phyloP scores from a whole-genome alignment of 2,888 invertebrate genomes.

The Thyatira batis region DNA sequence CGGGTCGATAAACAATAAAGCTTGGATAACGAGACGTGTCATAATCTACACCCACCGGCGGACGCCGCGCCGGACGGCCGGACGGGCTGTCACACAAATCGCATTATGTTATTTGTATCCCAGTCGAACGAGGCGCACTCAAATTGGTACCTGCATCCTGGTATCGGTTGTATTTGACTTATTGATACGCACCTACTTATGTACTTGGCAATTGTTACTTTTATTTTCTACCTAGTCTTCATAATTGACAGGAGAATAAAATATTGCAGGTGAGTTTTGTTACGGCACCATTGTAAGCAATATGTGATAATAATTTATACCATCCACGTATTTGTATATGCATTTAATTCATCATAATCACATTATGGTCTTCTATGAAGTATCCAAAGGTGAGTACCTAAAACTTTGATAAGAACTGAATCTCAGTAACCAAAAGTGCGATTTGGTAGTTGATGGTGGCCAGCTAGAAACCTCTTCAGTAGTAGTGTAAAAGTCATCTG shows the following conservation, averaged over 20 bases:
- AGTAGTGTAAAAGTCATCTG: no score
- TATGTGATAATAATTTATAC: no score
- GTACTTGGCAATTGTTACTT: conserved; percentile 33
- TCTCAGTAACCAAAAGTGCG: no score
- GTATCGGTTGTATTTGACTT: conserved; percentile 26
- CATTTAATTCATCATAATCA: no score
- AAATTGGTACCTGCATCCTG: conserved; percentile 36
- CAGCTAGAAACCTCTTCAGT: no score
- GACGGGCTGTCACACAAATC: conserved; percentile 63
- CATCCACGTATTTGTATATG: no score
- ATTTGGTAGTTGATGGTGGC: no score
- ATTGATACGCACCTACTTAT: conserved; percentile 29
- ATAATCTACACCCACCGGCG: conserved; percentile 59
- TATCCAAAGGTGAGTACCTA: no score
- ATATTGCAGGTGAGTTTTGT: background rate
- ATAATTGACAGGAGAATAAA: background rate
- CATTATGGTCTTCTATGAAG: no score
- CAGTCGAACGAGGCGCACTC: conserved; percentile 34
- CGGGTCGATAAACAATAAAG: conserved; percentile 64
- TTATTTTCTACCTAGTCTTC: conserved; percentile 4
- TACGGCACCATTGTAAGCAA: no score
- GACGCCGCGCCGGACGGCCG: conserved; percentile 27
- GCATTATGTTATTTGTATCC: conserved; percentile 60
- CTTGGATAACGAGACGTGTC: conserved; percentile 68
- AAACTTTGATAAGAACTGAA: no score